These are phyloP conservation scores for Lipophrys pholis DNA, from an alignment of 2,113 vertebrate species.

Conservation along the genomic window DNA sequence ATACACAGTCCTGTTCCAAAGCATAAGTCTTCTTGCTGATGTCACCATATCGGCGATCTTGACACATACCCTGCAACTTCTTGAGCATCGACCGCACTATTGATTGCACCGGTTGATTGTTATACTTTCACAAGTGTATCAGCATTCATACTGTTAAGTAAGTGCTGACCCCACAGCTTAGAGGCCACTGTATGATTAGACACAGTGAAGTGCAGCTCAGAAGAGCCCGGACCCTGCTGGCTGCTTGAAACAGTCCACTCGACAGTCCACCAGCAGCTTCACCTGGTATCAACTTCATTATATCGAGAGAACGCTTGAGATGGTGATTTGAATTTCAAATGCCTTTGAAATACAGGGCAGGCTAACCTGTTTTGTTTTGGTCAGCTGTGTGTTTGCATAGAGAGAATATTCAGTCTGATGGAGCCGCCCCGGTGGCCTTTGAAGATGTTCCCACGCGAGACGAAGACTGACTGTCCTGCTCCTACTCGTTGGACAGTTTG, in stretches of 20 bases:
- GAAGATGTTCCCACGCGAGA: constrained; percentile 41
- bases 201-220: background rate
- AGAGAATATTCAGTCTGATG: constrained; percentile 34
- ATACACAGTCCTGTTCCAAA: background rate
- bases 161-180: constrained; percentile 38
- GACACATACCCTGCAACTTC: background rate
- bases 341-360: constrained; percentile 1
- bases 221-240: constrained; percentile 10
- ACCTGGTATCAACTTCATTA: constrained; percentile 8
- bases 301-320: background rate
- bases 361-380: constrained; percentile 57
- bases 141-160: constrained; percentile 29
- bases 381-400: constrained; percentile 59
- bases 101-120: constrained; percentile 21
- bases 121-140: background rate
- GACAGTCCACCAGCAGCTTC: constrained; percentile 25
- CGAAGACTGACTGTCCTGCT: constrained; percentile 38
- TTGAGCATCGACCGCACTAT: background rate
- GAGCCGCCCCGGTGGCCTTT: constrained; percentile 46
- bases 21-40: background rate
- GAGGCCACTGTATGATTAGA: constrained; percentile 20
- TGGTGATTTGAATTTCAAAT: constrained; percentile 53
- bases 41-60: background rate
- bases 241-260: constrained; percentile 24
- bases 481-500: constrained; percentile 26